These are phyloP conservation scores for Myripristis murdjan DNA, from an alignment of 2,797 vertebrate genomes.

Conservation along the genomic window DNA sequence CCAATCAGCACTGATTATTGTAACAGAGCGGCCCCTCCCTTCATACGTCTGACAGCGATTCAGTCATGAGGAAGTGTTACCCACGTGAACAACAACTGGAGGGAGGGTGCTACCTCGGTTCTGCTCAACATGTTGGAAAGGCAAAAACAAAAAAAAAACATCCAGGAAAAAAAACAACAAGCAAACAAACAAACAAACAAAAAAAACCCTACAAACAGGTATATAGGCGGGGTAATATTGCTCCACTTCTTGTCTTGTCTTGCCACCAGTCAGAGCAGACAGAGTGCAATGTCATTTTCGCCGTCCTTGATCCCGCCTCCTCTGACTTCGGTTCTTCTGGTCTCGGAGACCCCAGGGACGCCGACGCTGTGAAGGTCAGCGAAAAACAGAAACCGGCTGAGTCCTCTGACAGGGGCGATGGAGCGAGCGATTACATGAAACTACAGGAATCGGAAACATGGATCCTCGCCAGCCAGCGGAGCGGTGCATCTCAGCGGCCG, in stretches of 20 bases:
- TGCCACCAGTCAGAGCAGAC: not conserved
- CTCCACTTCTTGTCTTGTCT: not conserved
- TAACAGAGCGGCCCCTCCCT: slow-evolving; percentile 2
- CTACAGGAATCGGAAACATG: no score
- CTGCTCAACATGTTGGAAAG: not conserved
- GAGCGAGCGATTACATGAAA: no score
- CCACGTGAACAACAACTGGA: not conserved
- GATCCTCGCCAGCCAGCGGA: no score
- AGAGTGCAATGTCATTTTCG: not conserved
- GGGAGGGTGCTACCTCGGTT: not conserved
- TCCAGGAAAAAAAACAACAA: not conserved
- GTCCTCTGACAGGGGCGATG: no score
- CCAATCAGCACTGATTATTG: not conserved
- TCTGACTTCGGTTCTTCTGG: not conserved
- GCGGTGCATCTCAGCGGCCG: no score
- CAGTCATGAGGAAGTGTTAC: not conserved
- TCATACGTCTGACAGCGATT: not conserved
- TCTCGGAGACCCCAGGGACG: not conserved
- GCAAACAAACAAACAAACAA: not conserved
- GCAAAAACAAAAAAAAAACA: not conserved
- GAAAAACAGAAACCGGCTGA: no score
- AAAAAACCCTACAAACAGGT: not conserved
- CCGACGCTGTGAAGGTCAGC: no score
- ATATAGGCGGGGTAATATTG: not conserved
- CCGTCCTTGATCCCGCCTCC: not conserved